Percentiles rank a stretch among this genome's conserved stretches.
Conservation (phyloP, 2,113 vertebrate species). For the Passer domesticus region DNA sequence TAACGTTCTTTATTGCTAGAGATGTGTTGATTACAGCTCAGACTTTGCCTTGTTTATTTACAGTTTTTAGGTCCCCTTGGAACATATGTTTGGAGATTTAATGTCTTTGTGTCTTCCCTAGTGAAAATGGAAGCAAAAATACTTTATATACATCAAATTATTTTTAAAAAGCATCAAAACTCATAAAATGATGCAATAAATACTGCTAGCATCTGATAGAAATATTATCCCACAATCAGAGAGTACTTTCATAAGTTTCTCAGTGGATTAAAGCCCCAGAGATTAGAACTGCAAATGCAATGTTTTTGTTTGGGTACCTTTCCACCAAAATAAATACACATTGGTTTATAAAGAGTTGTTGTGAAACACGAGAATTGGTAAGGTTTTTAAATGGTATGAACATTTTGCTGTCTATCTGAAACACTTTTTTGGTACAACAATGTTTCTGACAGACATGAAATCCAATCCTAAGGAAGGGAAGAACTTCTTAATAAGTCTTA, state of each 20-base stretch:
- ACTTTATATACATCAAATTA: not conserved
- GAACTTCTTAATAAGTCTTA: not conserved
- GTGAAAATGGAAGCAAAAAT: not conserved
- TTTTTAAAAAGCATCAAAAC: not conserved
- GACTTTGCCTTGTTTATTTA: constrained; percentile 4
- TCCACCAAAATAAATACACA: constrained; percentile 12
- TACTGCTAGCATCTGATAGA: not conserved
- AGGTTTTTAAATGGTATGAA: not conserved
- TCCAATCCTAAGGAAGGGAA: not conserved
- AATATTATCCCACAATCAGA: not conserved
- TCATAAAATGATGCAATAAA: not conserved
- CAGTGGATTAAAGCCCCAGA: not conserved
- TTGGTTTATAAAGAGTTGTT: not conserved
- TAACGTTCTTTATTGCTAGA: not conserved
- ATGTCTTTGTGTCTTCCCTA: not conserved
- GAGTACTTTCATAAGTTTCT: not conserved
- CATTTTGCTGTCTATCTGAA: not conserved
- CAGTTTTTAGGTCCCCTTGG: not conserved
- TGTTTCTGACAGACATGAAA: not conserved
- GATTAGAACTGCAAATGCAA: not conserved
- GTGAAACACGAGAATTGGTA: not conserved
- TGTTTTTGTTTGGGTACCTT: constrained; percentile 21
- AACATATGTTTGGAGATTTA: not conserved
- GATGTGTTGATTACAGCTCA: constrained; percentile 19
- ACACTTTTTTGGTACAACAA: not conserved